Base-by-base conservation (phyloP, 2,113 vertebrate genomes). In the Mastomys natalensis region DNA sequence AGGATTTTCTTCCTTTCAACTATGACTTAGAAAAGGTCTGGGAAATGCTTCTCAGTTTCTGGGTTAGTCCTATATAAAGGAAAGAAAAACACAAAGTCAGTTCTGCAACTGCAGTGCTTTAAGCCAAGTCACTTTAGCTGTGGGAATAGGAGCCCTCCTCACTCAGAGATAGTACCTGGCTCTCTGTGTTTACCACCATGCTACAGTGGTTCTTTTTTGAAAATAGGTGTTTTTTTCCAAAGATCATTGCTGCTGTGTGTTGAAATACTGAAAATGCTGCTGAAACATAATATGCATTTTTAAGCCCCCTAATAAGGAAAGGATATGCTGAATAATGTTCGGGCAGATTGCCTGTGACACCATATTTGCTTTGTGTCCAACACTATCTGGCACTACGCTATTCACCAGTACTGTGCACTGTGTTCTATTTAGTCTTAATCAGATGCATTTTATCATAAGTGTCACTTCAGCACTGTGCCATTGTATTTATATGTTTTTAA, bases 291-390 rank as follows among this genome's bases (percentile, higher is more conserved):
- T 74, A 82, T 98, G 97, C 74, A 53, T 98, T 99, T 99, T 98
- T 98, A 31, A 99, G 98, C 98, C 95, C 86, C 96, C 95, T 99
- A 99, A 99, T 99, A 98, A 98, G 98, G 97, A 97, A 98, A 98
- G 98, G 98, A 98, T 98, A 97, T 98, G 95, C 98, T 99, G 99
- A 99, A 98, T 98, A 99, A 99, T 99, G 99, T 98, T 98, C 96
- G 97, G 96, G 98, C 53, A 98, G 99, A 99, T 99, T 98, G 99
- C 97, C 98, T 99, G 98, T 99, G 99, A 99, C 99, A 99, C 97
- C 98, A 98, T 99, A 99, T 99, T 99, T 99, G 99, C 98, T 99
- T 98, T 98, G 98, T 98, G 99, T 99, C 99, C 98, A 98, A 98
- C 98, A 98, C 98, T 99, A 99, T 99, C 98, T 98, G 98, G 97